Evolutionary conservation across 2,888 invertebrate genomes (phyloP).

Genomic region (Drosophila siamana): DNA sequence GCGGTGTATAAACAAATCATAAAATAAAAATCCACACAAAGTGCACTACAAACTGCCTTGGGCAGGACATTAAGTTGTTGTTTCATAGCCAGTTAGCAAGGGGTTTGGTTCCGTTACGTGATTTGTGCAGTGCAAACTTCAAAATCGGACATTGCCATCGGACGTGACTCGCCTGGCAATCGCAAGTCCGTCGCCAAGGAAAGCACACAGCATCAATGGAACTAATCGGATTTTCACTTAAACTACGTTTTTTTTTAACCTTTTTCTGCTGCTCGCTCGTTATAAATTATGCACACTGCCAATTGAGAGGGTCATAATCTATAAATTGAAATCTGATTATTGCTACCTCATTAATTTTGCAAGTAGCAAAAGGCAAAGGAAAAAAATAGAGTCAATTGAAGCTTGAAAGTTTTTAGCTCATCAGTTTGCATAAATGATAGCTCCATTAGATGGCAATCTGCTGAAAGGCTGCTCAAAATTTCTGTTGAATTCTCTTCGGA

Average conservation of each 20-base stretch:
- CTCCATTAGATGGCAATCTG: conserved; percentile 67
- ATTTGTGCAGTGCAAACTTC: conserved; percentile 80
- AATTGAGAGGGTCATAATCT: conserved; percentile 63
- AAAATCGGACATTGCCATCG: conserved; percentile 81
- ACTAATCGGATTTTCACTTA: conserved; percentile 65
- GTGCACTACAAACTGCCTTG: conserved; percentile 77
- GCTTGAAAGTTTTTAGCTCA: conserved; percentile 21
- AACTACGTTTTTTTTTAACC: conserved; percentile 4
- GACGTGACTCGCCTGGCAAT: conserved; percentile 78
- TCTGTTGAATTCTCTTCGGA: neutral
- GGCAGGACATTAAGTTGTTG: conserved; percentile 70
- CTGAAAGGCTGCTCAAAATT: conserved; percentile 28
- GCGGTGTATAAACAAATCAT: conserved; percentile 78
- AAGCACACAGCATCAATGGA: conserved; percentile 51
- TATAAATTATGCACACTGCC: conserved; percentile 73
- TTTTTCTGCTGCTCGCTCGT: conserved; percentile 18
- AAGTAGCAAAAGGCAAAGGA: conserved; percentile 1
- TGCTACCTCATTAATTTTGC: conserved; percentile 72
- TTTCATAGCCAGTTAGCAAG: neutral
- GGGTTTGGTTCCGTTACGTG: conserved; percentile 65
- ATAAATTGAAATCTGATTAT: conserved; percentile 75
- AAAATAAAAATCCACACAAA: conserved; percentile 80
- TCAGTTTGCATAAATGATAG: conserved; percentile 58
- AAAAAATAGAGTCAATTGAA: conserved; percentile 28
- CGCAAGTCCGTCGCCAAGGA: conserved; percentile 2